Conservation (phyloP, 2,888 invertebrate genomes). For the Limnephilus auricula region DNA sequence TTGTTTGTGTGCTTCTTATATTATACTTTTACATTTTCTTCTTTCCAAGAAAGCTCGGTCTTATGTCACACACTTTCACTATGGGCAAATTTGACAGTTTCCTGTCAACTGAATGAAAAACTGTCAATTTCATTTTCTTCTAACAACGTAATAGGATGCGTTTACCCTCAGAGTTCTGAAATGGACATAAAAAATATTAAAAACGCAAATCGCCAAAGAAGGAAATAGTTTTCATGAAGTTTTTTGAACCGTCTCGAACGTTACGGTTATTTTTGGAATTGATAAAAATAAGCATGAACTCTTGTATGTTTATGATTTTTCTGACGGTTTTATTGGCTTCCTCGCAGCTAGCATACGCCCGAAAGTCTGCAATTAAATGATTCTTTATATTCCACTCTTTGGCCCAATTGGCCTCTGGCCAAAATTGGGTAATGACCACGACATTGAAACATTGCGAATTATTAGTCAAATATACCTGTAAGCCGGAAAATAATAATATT, state of each 20-base stretch:
- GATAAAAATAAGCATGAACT: neutral
- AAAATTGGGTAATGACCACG: constrained; percentile 62
- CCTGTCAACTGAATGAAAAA: neutral
- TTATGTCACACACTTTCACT: neutral
- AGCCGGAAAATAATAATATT: neutral
- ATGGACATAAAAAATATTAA: neutral
- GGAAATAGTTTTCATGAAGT: neutral
- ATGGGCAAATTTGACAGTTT: neutral
- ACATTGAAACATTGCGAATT: constrained; percentile 60
- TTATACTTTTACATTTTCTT: neutral
- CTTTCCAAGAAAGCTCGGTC: neutral
- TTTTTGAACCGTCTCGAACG: neutral
- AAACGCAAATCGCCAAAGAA: neutral
- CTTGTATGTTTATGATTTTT: neutral
- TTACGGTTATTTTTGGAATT: neutral
- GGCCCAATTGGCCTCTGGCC: constrained; percentile 64
- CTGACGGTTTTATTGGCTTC: neutral
- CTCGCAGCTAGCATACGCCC: neutral
- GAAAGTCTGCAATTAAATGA: constrained; percentile 12
- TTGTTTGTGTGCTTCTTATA: neutral
- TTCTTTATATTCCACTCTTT: constrained; percentile 58
- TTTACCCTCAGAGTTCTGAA: neutral
- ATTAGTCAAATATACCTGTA: neutral
- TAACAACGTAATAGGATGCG: neutral
- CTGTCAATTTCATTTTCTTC: neutral